Evolutionary conservation across 2,113 vertebrate species (phyloP).

Genomic region (Felis chaus): DNA sequence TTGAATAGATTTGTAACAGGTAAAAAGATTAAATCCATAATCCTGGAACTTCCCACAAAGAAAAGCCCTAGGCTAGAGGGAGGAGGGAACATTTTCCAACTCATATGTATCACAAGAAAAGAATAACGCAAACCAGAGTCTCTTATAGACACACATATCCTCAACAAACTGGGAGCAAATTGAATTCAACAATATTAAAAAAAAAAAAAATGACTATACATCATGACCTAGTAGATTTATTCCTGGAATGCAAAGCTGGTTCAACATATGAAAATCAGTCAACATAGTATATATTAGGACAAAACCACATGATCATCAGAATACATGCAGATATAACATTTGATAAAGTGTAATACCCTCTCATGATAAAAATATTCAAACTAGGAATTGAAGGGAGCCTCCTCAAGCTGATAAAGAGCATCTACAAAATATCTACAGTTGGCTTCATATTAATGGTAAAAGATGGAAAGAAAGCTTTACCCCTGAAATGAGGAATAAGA

Average conservation of each 20-base stretch:
- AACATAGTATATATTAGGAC: not conserved
- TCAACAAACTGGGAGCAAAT: not conserved
- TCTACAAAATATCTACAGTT: not conserved
- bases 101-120: not conserved
- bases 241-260: not conserved
- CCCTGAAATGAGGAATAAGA: not conserved
- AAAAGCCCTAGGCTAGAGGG: not conserved
- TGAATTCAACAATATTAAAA: not conserved
- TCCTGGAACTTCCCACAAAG: not conserved
- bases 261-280: not conserved
- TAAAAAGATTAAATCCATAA: not conserved
- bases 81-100: not conserved
- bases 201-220: not conserved
- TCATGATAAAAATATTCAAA: not conserved
- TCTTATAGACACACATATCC: not conserved
- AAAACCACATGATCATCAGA: not conserved
- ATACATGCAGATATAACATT: not conserved
- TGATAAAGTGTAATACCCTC: not conserved
- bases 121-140: not conserved
- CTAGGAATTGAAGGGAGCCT: not conserved
- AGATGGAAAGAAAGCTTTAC: not conserved
- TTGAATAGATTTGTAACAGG: not conserved
- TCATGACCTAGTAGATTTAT: not conserved
- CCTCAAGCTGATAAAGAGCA: not conserved
- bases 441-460: not conserved